A percentile compares a stretch with the other conserved stretches of the same genome.
Conservation (phyloP, 2,113 vertebrate genomes). For the Elephantulus edwardii region DNA sequence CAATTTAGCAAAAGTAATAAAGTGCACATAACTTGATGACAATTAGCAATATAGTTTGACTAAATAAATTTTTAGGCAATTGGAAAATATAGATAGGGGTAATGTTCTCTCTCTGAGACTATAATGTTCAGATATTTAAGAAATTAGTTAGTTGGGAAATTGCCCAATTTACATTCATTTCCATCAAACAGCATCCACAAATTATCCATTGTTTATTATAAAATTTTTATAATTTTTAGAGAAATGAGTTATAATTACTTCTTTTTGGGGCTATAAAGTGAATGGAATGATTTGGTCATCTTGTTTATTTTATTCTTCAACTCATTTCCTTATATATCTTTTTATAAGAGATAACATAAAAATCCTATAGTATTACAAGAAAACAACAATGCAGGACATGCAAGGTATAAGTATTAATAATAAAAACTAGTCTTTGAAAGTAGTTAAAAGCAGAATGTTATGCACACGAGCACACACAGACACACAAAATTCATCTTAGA, state of each 20-base stretch:
- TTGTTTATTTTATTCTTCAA: constrained; percentile 26
- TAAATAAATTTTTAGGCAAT: background rate
- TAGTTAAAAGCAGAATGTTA: constrained; percentile 20
- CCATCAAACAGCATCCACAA: constrained; percentile 15
- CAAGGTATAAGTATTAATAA: background rate
- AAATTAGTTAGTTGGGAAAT: background rate
- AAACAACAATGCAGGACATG: constrained; percentile 19
- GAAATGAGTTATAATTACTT: constrained; percentile 20
- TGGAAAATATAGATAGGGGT: constrained; percentile 23
- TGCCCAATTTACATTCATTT: constrained; percentile 26
- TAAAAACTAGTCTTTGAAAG: background rate
- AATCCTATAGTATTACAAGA: background rate
- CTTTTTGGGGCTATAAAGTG: constrained; percentile 28
- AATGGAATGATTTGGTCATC: background rate
- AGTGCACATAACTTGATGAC: constrained; percentile 27
- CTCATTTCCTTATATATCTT: background rate
- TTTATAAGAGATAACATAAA: constrained; percentile 21
- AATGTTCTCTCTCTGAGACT: background rate
- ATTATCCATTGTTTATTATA: constrained; percentile 14
- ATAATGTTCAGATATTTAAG: background rate
- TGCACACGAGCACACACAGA: background rate
- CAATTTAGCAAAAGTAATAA: background rate
- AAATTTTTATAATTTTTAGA: constrained; percentile 30
- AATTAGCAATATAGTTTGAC: constrained; percentile 30
- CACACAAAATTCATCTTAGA: background rate